phyloP scores from a whole-genome alignment of 2,113 vertebrate genomes.

The Meleagris gallopavo region DNA sequence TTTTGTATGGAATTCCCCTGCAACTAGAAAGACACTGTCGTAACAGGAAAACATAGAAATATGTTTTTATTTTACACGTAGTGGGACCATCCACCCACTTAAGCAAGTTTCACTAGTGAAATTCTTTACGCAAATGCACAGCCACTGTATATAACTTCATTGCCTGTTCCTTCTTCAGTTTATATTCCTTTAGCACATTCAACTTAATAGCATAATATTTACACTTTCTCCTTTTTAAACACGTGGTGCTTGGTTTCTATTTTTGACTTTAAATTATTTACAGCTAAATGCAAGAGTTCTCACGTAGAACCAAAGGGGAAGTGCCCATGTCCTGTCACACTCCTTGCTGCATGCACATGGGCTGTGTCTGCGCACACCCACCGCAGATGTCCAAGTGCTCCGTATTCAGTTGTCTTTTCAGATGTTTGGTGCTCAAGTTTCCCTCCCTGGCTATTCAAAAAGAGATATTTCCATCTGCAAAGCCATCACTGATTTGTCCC shows the following conservation, averaged over 20 bases:
- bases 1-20: background rate
- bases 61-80: too few relatives aligned
- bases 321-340: background rate
- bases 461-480: background rate
- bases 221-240: background rate
- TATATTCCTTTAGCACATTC: background rate
- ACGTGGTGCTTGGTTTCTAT: background rate
- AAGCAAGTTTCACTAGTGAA: background rate
- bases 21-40: background rate
- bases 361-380: background rate
- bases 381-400: fast-evolving
- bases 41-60: fast-evolving
- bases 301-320: background rate
- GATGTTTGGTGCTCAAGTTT: background rate
- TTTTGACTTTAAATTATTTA: background rate
- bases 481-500: background rate
- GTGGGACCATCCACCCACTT: background rate
- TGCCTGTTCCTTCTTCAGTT: background rate
- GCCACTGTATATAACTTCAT: background rate
- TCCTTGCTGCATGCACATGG: background rate
- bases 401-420: background rate
- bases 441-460: background rate
- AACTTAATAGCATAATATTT: background rate
- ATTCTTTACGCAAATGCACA: background rate
- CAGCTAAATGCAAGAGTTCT: background rate